Evolutionary conservation across 2,888 invertebrate genomes (phyloP), one percentile per base, ranked within the genome.

Genomic region (Punctoribates punctum): DNA sequence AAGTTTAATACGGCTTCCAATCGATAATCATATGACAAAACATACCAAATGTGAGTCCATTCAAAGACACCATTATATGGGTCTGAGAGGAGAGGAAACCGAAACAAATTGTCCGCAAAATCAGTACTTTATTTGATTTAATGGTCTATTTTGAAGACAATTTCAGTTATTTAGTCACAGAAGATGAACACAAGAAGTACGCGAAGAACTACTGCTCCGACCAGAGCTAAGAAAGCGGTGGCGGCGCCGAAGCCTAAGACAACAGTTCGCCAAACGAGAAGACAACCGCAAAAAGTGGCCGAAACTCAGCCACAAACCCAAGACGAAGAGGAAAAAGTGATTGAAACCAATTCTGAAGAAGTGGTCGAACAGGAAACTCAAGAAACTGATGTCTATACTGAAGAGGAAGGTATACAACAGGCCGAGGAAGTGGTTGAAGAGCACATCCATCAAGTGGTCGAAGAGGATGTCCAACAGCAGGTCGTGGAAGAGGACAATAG

Each of bases 111-210:
- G 1, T 54, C 1, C 8, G 8, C 8, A 20, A 48, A 48, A 48
- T 17, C 20, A 54, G 20, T 2, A 57, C 11, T 57, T 57, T 25
- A 25, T 4, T 57, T 6, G 25, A 48, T 6, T 48, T 25, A 23
- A 13, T 25, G 23, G 25, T 25, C 6, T 6, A 3, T 54, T 54
- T 54, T 60, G 60, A 13, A 9, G 13, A 27, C 60, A 65, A 65
- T 25, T 29, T 25, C 1, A 60, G 25, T 13, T 8, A 34, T 9
- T 54, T 17, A n/a, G 17, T 54, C 20, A 54, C 13, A 27, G 8
- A 34, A 23, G n/a, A 65, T 34, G 62, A 65, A 65, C 17, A 65
- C 34, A 65, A 65, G 62, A 65, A 65, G 34, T 65, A n/a, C 34
- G 4, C 15, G n/a, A 34, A 4, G 62, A 65, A 34, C 29, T 5